These are phyloP conservation scores for Paracyprichromis sp. DNA, from an alignment of 2,113 vertebrate genomes.

Conservation along the genomic window DNA sequence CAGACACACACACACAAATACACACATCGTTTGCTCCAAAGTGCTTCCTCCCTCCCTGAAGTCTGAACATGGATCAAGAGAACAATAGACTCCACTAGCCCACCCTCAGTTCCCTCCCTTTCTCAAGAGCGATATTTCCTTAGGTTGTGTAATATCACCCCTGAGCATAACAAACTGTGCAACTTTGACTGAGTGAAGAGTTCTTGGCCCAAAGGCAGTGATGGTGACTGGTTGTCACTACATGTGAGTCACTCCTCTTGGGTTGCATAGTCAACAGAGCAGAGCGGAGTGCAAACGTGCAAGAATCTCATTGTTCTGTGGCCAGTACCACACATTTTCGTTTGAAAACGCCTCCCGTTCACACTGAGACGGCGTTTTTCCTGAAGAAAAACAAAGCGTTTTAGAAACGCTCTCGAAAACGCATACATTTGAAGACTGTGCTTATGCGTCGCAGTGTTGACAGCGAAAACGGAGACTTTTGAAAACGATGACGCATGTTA, in stretches of 20 bases:
- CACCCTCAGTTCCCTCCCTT: not conserved
- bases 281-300: not conserved
- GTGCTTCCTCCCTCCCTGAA: not conserved
- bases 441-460: not conserved
- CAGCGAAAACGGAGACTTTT: not conserved
- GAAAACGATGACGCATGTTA: not conserved
- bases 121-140: constrained; percentile 41
- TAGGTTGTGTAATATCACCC: constrained; percentile 20
- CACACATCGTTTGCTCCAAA: not conserved
- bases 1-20: not conserved
- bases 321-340: accelerated
- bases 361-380: not conserved
- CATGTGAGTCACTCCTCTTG: not conserved
- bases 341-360: not conserved
- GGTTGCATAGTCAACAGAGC: not conserved
- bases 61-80: constrained; percentile 10
- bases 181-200: constrained; percentile 11
- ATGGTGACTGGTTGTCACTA: not conserved
- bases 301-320: not conserved
- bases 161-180: not conserved
- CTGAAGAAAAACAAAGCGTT: not conserved
- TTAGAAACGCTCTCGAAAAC: not conserved
- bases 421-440: accelerated
- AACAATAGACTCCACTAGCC: constrained; percentile 47
- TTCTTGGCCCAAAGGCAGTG: not conserved